Base-by-base conservation (phyloP, 2,113 vertebrate species). In the Hemibagrus wyckioides region DNA sequence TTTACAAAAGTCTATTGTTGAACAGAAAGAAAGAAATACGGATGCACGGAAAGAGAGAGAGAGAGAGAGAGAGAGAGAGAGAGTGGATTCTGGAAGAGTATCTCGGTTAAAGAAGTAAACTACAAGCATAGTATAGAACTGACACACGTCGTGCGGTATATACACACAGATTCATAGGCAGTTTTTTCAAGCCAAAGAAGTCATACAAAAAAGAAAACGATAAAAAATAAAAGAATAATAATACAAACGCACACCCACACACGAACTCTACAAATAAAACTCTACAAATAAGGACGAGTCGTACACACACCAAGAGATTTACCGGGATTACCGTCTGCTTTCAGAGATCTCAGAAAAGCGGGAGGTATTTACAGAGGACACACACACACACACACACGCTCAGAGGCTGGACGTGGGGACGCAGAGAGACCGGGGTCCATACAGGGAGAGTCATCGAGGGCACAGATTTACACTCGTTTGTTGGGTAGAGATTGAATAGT, bases 201-300 rank as follows among this genome's bases (percentile, higher is more conserved):
- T 86, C 21, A 73, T 86, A 85, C 57, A 87, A 86, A 88, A 80
- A 52, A 75, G 61, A 67, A 93, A 88, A 94, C 95, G 94, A 93
- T 71, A 94, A 95, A 94, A 94, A 90, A 94, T n/a, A n/a, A 93
- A 95, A 94, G 13, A 92, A 91, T 91, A 92, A 93, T 94, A 94
- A 90, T 91, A 89, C 93, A 89, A 92, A 88, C 89, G 83, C 90
- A 87, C 94, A 90, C 91, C 85, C 94, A 87, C 93, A 82, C 93
- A 93, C 93, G 88, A 94, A 94, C 19, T 36, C 94, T 95, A 96
- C 95, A 95, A 96, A 95, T 95, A 95, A 95, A 95, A 95, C 90
- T 95, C 95, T 96, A 95, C 94, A 95, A 95, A 56, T 57, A 56
- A 95, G 93, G 94, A 93, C 93, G 91, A 94, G 93, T 94, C 77